Conservation (phyloP, 2,797 vertebrate species). For the Cyprinodon diabolis region DNA sequence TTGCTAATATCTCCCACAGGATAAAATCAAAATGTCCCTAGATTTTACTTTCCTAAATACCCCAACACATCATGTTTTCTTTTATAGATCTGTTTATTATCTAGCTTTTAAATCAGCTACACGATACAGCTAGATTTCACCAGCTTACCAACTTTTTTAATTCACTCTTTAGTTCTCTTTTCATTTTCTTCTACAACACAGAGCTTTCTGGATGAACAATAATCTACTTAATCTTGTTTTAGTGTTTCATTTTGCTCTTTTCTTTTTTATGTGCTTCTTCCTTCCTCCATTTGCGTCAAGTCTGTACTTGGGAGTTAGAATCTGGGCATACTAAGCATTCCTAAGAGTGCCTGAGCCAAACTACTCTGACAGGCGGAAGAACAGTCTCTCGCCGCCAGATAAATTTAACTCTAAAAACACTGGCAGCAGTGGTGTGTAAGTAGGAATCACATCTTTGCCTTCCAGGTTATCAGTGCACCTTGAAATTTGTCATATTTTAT, state of each 20-base stretch:
- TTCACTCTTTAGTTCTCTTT: neutral
- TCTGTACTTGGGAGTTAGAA: constrained; percentile 74
- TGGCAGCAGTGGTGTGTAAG: constrained; percentile 13
- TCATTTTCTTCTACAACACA: neutral
- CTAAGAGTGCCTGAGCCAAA: constrained; percentile 70
- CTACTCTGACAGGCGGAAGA: constrained; percentile 66
- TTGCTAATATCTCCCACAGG: constrained; percentile 1
- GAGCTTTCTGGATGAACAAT: neutral
- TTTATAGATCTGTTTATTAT: neutral
- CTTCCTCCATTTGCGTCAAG: constrained; percentile 58
- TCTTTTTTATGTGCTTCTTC: constrained; percentile 8
- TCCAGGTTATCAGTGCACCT: constrained; percentile 29
- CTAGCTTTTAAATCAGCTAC: neutral
- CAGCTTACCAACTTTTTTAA: neutral
- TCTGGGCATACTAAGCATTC: constrained; percentile 75
- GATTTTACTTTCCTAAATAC: neutral
- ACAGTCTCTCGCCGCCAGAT: constrained; percentile 22
- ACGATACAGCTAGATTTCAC: neutral
- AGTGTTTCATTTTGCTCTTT: neutral
- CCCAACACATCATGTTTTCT: neutral
- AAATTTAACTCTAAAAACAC: constrained; percentile 11
- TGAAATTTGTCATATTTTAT: neutral
- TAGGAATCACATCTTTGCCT: constrained; percentile 15
- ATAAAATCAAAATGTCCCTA: constrained; percentile 12
- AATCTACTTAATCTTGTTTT: neutral